Base-by-base conservation (phyloP, 2,888 invertebrate genomes). In the Latrodectus elegans region DNA sequence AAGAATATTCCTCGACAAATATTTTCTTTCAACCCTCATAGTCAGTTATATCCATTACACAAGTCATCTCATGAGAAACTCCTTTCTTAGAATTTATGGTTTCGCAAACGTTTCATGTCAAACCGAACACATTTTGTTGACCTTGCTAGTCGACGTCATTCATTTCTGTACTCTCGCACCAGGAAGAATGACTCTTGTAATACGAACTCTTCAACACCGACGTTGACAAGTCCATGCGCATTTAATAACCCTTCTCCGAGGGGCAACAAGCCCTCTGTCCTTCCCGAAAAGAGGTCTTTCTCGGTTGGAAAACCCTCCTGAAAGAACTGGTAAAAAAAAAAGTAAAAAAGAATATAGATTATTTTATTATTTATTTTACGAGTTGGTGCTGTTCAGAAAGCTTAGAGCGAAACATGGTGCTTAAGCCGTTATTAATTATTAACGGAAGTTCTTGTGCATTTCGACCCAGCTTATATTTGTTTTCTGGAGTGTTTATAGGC, bases 401-500 rank as follows among this genome's bases (percentile, higher is more conserved):
- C 12, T 15, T n/a, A 60, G 60, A n/a, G 60, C 60, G 60, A n/a
- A 60, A 60, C 60, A 60, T 6, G 12, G 60, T 60, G 14, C 60
- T 60, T 60, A 60, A 60, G 60, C 60, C 60, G 12, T 60, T 60
- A 60, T 60, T 60, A 60, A 60, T 60, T 60, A 60, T 60, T 60
- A 60, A 60, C 12, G 60, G 60, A 60, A 60, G 60, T 60, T 60
- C 60, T 15, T 9, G n/a, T n/a, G 60, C 12, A n/a, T 60, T 60
- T 60, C 12, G 60, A 60, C 60, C 60, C 60, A 15, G n/a, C n/a
- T 11, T 60, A 60, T 60, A 60, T 60, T 60, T 60, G 60, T 60
- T 60, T 60, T 60, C 60, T n/a, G 12, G 60, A 15, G 60, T 15
- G 60, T 60, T 60, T 60, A 60, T 60, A n/a, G 60, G 14, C n/a